Percentiles rank a stretch among this genome's conserved stretches.
phyloP scores from a whole-genome alignment of 2,888 invertebrate genomes.

The Rhingia rostrata region DNA sequence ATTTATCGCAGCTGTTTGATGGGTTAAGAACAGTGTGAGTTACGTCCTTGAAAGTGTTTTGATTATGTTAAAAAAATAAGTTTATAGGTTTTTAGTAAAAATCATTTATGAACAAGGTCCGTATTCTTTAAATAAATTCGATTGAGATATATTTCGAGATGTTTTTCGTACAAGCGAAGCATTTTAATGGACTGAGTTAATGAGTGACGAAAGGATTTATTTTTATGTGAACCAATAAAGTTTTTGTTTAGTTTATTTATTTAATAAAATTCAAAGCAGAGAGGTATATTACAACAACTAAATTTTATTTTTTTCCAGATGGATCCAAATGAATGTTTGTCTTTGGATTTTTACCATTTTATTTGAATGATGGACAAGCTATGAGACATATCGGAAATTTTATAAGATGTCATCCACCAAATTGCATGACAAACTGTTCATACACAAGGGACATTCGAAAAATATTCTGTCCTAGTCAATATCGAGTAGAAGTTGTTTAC shows the following conservation, averaged over 20 bases:
- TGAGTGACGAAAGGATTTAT: slow-evolving; percentile 16
- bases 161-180: neutral
- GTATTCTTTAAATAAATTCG: slow-evolving; percentile 27
- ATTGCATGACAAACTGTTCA: too few species aligned
- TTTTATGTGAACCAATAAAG: neutral
- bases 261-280: neutral
- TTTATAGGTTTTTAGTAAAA: slow-evolving; percentile 11
- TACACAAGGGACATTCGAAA: too few species aligned
- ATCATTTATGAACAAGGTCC: slow-evolving; percentile 20
- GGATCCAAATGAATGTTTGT: too few species aligned
- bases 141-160: slow-evolving; percentile 3
- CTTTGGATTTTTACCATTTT: too few species aligned
- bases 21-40: slow-evolving; percentile 11
- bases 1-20: slow-evolving; percentile 34
- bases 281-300: too few species aligned
- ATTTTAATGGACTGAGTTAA: slow-evolving; percentile 46
- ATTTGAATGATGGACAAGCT: too few species aligned
- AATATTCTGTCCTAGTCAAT: too few species aligned
- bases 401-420: too few species aligned
- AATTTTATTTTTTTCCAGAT: too few species aligned
- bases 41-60: slow-evolving; percentile 52
- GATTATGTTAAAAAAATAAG: slow-evolving; percentile 4
- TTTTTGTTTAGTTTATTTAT: too few species aligned
- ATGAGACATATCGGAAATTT: too few species aligned
- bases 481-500: too few species aligned